Conservation (phyloP, 2,888 invertebrate species). For the Apantesis nais region DNA sequence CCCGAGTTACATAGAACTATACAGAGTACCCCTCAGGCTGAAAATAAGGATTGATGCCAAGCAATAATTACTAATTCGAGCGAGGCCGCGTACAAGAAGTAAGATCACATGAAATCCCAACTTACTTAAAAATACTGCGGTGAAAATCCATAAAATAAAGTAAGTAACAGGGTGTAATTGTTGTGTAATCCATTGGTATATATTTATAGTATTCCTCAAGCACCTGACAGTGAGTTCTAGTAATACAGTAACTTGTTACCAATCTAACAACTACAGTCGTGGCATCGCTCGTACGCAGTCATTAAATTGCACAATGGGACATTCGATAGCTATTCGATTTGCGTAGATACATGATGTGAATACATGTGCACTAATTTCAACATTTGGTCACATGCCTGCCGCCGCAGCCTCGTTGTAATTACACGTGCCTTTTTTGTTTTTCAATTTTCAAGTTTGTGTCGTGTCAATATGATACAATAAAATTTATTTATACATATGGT, state of each 20-base stretch:
- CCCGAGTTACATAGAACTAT: too few species aligned
- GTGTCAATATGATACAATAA: neutral
- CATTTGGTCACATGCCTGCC: conserved; percentile 31
- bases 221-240: conserved; percentile 44
- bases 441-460: conserved; percentile 12
- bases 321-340: conserved; percentile 69
- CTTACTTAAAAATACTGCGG: neutral
- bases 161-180: conserved; percentile 2
- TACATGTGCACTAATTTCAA: conserved; percentile 60
- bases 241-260: conserved; percentile 53
- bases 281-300: conserved; percentile 45
- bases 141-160: neutral
- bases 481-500: too few species aligned
- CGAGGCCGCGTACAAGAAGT: too few species aligned
- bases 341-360: conserved; percentile 66
- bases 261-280: conserved; percentile 57
- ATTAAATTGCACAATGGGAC: conserved; percentile 76
- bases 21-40: neutral
- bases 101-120: too few species aligned
- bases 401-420: conserved; percentile 31
- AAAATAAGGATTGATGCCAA: neutral
- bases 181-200: conserved; percentile 19
- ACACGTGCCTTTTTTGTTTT: conserved; percentile 26
- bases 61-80: neutral
- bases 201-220: conserved; percentile 39